Evolutionary conservation across 1,140 invertebrate genomes (phyloP), one percentile per base, ranked within the genome.

Genomic region (Cotesia typhae): DNA sequence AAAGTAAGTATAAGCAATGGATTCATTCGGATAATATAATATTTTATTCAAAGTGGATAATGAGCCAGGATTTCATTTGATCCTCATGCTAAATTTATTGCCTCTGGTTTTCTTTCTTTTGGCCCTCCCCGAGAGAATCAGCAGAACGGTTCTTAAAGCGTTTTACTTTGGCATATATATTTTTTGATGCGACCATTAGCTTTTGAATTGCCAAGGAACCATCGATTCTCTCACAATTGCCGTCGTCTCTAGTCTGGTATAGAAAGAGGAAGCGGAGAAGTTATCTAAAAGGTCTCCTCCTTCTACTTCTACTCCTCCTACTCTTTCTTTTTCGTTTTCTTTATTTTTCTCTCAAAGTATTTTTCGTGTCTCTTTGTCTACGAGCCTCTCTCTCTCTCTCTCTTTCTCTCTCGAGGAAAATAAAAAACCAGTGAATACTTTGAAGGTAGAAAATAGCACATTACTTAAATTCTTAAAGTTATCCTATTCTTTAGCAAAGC

Each of bases 201-300:
- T 57, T 20, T 60, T 66, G 65, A 72, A 72, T 72, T 67, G 65
- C 10, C 20, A 52, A 72, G 60, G 71, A 67, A 67, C 38, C 65
- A 72, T 72, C 57, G 71, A 72, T 72, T 72, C 61, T 47, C 64
- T 67, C 57, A 52, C 71, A 67, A 72, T 67, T 72, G 70, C 53
- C 70, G 51, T 67, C 41, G 38, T 20, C 71, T 53, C 55, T 55
- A 64, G 55, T 69, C 53, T 57, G n/a, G 38, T 7, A n/a, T 65
- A 37, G 7, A 55, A 41, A 28, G 66, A 41, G 14, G 66, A 36
- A 55, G 53, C 53, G 36, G 51, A 28, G 63, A 9, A 51, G 64
- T 14, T 53, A 67, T 41, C 51, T 67, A 51, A 67, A 67, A 67
- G 66, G 17, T 66, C 61, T 71, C 51, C 37, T 57, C 28, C 67